Evolutionary conservation across 2,888 invertebrate genomes (phyloP), one percentile per base, ranked within the genome.

Genomic region (Ichneumoninae sp.): DNA sequence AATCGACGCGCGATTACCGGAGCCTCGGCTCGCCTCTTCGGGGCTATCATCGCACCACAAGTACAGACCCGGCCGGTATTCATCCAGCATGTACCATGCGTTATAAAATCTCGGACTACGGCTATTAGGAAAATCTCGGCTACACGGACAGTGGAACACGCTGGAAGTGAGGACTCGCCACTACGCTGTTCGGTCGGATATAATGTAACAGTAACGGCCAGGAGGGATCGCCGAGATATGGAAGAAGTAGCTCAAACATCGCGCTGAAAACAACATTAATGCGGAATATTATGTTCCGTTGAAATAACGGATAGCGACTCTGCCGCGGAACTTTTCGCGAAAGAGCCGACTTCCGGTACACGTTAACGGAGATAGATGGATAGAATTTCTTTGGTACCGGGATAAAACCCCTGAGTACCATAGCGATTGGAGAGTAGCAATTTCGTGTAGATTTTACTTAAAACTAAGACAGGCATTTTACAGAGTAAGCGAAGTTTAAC

Each of bases 31-130:
- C 22, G 47, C 60, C 33, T 70, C 57, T 76, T 16, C 71, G 13
- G 70, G 75, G 71, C 77, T 82, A 82, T 82, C 71, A 82, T 82
- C 65, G 70, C n/a, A 71, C 82, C 82, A 50, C 82, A 82, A 82
- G 71, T 77, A 81, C 65, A 81, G 70, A 40, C 66, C 40, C 30
- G 33, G 52, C 22, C 19, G 22, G 13, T 10, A 19, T 33, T 26
- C 40, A 52, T 66, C 76, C 22, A 50, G 22, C 52, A 22, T 60
- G 19, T 44, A 74, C 19, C 50, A 50, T 33, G 33, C 47, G 63
- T 52, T 52, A 75, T 36, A 66, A 75, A 66, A 50, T 75, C 52
- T 52, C 52, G 22, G 36, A 76, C 26, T 33, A 40, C 36, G 66
- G 36, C 76, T n/a, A 76, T 68, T 71, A 26, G 66, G 50, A 77